phyloP scores from a whole-genome alignment of 2,797 vertebrate species.

The Helicolenus hilgendorfi region DNA sequence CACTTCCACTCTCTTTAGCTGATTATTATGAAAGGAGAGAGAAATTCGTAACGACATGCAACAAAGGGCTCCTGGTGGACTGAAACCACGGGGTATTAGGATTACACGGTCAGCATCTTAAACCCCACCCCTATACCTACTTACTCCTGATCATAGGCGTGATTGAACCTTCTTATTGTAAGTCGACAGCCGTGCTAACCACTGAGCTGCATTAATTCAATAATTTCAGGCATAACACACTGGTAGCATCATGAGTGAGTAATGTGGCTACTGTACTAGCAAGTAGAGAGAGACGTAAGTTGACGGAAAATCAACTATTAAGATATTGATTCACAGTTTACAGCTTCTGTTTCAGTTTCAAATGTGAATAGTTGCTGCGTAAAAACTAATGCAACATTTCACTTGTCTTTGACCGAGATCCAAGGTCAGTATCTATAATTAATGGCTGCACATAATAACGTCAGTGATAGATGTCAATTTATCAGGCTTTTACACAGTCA shows the following conservation, averaged over 20 bases:
- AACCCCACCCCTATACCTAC: neutral
- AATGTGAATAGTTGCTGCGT: neutral
- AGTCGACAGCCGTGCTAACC: too few species aligned
- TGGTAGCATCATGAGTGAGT: neutral
- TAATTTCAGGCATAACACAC: neutral
- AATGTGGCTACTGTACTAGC: neutral
- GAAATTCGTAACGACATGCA: neutral
- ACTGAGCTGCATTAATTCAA: neutral
- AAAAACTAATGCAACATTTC: neutral
- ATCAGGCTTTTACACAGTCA: constrained; percentile 12
- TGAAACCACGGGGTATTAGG: neutral
- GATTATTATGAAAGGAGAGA: neutral
- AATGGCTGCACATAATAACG: constrained; percentile 3
- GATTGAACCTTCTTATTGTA: too few species aligned
- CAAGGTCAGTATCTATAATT: neutral
- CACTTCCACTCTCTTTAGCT: neutral
- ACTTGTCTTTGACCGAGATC: neutral
- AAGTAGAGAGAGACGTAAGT: too few species aligned
- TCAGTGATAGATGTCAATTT: neutral
- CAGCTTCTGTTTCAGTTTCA: neutral
- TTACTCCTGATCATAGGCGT: neutral
- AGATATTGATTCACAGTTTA: neutral
- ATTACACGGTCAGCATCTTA: neutral
- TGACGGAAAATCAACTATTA: neutral
- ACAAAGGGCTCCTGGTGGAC: neutral